phyloP scores from a whole-genome alignment of 2,888 invertebrate genomes.

The Euproctis similis region DNA sequence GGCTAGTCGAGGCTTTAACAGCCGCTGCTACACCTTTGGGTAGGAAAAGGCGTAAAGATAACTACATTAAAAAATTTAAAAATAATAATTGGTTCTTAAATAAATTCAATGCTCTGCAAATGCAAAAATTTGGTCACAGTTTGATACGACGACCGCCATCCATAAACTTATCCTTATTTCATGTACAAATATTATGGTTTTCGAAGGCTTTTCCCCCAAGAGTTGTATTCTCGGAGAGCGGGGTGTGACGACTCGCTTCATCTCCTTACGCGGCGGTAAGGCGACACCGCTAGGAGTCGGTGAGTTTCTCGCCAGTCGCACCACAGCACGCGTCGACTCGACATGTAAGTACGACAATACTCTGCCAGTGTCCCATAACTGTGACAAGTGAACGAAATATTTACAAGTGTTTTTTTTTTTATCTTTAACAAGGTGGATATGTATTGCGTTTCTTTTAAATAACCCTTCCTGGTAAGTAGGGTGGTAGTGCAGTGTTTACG shows the following conservation, averaged over 20 bases:
- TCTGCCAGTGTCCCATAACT: conserved; percentile 51
- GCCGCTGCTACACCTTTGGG: no score
- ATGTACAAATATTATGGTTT: conserved; percentile 15
- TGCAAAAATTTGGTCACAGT: not conserved
- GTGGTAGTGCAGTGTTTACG: conserved; percentile 42
- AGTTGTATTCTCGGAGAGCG: conserved; percentile 52
- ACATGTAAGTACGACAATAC: conserved; percentile 67
- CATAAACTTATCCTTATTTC: conserved; percentile 22
- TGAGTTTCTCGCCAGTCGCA: conserved; percentile 64
- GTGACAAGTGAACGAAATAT: conserved; percentile 48
- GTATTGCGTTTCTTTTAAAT: conserved; percentile 27
- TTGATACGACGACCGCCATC: conserved; percentile 2
- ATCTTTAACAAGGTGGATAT: conserved; percentile 43
- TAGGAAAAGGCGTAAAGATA: no score
- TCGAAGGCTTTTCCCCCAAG: conserved; percentile 36
- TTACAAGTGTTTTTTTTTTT: conserved; percentile 43
- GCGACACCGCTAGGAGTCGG: conserved; percentile 60
- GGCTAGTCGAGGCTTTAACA: no score
- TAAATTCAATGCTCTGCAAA: no score
- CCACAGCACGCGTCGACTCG: conserved; percentile 75
- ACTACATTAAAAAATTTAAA: no score
- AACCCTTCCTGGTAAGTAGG: conserved; percentile 48
- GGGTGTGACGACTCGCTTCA: conserved; percentile 45
- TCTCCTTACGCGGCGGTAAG: conserved; percentile 74
- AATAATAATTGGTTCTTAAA: no score